These are phyloP conservation scores for Halcyon senegalensis DNA, from an alignment of 2,113 vertebrate genomes.

Conservation along the genomic window DNA sequence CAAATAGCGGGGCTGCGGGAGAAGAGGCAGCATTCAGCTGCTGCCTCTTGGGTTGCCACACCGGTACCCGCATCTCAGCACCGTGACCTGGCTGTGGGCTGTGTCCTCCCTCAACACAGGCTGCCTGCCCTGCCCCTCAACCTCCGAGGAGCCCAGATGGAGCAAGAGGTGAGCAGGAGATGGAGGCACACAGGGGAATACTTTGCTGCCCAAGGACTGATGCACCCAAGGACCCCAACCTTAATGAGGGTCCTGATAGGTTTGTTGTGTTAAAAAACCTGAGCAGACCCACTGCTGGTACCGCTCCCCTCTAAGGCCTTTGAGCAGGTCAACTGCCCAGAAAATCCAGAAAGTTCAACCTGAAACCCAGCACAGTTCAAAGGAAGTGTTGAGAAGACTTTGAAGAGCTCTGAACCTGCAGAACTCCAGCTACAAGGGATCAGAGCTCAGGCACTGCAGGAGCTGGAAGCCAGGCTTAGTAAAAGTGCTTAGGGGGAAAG, in stretches of 20 bases:
- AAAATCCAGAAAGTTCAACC: background rate
- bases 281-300: background rate
- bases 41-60: background rate
- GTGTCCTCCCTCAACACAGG: background rate
- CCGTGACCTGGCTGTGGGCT: background rate
- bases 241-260: background rate
- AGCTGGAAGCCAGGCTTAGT: background rate
- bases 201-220: background rate
- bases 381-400: background rate
- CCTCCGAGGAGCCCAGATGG: fast-evolving
- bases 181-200: background rate
- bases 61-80: background rate
- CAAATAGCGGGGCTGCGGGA: background rate
- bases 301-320: background rate
- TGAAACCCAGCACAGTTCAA: background rate
- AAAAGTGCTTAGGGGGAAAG: background rate
- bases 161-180: background rate
- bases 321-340: background rate
- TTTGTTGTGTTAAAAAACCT: fast-evolving
- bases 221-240: background rate
- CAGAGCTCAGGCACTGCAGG: background rate
- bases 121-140: background rate
- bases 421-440: background rate
- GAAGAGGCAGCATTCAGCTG: background rate
- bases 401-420: background rate